Evolutionary conservation across 92 coral and sea anemone species (phyloP).

Genomic region (Actinostola sp.): DNA sequence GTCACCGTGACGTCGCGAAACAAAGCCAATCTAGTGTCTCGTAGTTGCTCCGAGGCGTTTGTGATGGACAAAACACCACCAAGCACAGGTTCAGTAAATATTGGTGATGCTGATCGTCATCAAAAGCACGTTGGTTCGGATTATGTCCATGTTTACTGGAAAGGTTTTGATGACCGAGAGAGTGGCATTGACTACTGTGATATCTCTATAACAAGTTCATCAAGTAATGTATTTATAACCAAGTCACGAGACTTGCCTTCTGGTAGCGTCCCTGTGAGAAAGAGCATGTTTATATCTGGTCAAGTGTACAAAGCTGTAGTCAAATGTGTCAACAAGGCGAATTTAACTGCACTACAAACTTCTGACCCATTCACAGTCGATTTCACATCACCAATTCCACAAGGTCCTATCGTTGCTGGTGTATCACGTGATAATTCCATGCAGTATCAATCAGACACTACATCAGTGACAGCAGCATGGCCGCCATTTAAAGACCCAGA

Average conservation of each 20-base stretch:
- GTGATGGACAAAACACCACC: conserved; percentile 81
- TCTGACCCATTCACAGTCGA: conserved; percentile 67
- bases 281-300: conserved; percentile 28
- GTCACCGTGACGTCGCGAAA: conserved; percentile 77
- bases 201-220: conserved; percentile 38
- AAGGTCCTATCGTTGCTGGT: conserved; percentile 52
- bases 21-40: conserved; percentile 75
- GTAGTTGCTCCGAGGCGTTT: conserved; percentile 84
- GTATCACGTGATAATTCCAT: conserved; percentile 44
- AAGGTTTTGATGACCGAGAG: conserved; percentile 62
- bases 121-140: conserved; percentile 39
- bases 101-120: conserved; percentile 46
- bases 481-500: conserved; percentile 67
- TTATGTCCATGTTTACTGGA: conserved; percentile 58
- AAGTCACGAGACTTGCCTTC: conserved; percentile 9
- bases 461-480: conserved; percentile 57
- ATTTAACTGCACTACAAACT: conserved; percentile 42
- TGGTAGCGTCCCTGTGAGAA: conserved; percentile 24
- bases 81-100: conserved; percentile 40
- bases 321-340: conserved; percentile 66
- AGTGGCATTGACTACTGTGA: conserved; percentile 69
- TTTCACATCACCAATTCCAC: conserved; percentile 60
- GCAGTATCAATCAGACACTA: conserved; percentile 60
- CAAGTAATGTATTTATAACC: conserved; percentile 10
- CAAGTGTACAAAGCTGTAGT: conserved; percentile 43